These are phyloP conservation scores for Oryzias celebensis DNA, from an alignment of 2,113 vertebrate genomes.

Conservation along the genomic window DNA sequence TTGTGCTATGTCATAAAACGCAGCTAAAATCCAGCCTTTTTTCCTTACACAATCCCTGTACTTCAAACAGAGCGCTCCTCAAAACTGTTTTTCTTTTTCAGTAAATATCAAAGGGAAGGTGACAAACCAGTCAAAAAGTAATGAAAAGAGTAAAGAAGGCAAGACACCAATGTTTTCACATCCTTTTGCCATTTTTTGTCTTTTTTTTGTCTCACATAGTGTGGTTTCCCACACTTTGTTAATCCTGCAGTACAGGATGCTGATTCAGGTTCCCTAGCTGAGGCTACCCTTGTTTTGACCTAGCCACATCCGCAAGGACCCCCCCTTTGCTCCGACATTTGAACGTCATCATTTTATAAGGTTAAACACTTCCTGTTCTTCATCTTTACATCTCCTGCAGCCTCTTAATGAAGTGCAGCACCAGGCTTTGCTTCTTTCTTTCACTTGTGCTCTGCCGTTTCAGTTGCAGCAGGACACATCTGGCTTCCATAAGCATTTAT, in stretches of 20 bases:
- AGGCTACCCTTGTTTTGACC: constrained; percentile 52
- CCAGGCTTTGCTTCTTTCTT: constrained; percentile 23
- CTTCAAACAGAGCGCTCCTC: constrained; percentile 35
- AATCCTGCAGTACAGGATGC: constrained; percentile 38
- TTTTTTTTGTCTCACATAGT: constrained; percentile 1
- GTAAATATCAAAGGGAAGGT: constrained; percentile 12
- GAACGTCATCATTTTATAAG: constrained; percentile 9
- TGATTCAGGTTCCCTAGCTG: constrained; percentile 66
- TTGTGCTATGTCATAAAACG: constrained; percentile 6
- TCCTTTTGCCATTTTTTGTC: background rate
- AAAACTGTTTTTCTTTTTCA: background rate
- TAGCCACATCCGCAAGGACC: constrained; percentile 53
- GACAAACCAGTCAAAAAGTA: constrained; percentile 12
- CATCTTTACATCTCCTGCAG: constrained; percentile 17
- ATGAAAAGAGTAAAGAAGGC: constrained; percentile 48
- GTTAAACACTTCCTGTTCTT: background rate
- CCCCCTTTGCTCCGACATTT: constrained; percentile 28
- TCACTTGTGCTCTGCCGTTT: constrained; percentile 18
- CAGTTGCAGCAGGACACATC: constrained; percentile 59
- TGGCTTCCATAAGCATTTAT: constrained; percentile 71
- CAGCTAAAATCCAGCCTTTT: constrained; percentile 23
- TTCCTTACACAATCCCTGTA: constrained; percentile 33
- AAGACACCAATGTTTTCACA: constrained; percentile 49
- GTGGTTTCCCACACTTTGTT: constrained; percentile 36
- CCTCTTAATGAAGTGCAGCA: constrained; percentile 44